Conservation (phyloP, 64 coral and sea anemone genomes). For the Platygyra sinensis region DNA sequence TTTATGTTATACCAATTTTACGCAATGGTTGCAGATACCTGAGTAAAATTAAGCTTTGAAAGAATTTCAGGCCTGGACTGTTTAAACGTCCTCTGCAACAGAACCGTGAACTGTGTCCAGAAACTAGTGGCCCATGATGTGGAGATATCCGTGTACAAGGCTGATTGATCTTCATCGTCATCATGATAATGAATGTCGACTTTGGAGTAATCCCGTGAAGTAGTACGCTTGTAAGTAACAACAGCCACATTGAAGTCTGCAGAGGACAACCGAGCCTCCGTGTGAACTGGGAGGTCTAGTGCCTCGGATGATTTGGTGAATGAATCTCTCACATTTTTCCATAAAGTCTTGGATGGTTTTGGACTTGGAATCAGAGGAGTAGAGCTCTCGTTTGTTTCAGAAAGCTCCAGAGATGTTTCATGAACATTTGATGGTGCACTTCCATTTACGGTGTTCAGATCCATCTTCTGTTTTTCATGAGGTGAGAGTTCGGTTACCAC, state of each 20-base stretch:
- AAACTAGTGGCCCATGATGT: conserved; percentile 88
- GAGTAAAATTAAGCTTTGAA: conserved; percentile 87
- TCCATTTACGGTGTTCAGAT: neutral
- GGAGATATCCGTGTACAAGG: conserved; percentile 57
- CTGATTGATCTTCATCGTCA: conserved; percentile 68
- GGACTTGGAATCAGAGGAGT: neutral
- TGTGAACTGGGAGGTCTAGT: conserved; percentile 5
- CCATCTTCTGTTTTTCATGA: neutral
- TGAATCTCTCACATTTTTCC: neutral
- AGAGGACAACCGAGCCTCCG: neutral
- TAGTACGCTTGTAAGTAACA: too few relatives aligned
- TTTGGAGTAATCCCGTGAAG: too few relatives aligned
- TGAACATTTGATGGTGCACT: neutral
- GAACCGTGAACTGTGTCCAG: conserved; percentile 93
- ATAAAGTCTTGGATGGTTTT: neutral
- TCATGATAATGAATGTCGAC: conserved; percentile 36
- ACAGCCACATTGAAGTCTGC: conserved; percentile 23
- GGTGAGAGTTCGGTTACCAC: neutral
- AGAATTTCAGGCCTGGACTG: conserved; percentile 90
- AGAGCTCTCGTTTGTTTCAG: neutral
- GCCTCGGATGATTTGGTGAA: neutral
- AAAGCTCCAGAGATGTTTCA: neutral
- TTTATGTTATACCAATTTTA: too few relatives aligned
- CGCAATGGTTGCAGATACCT: conserved; percentile 45
- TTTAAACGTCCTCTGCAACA: conserved; percentile 91